Base-by-base conservation (phyloP, 2,888 invertebrate genomes). In the Himalopsyche kuldschensis region DNA sequence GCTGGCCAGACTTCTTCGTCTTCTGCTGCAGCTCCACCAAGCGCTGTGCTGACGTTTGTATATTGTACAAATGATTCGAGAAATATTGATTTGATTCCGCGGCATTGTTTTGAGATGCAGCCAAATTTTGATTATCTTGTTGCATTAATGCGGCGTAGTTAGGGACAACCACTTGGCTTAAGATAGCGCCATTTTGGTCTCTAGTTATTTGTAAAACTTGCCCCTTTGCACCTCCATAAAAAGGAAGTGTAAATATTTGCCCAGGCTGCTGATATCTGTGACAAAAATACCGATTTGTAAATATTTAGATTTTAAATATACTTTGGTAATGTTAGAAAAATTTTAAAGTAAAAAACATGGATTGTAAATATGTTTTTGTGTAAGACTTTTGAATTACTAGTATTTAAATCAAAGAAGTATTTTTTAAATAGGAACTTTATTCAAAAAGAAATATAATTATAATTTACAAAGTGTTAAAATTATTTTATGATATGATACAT, bases 211-310 rank as follows among this genome's bases (percentile, higher is more conserved):
- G 93, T 87, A 95, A 89, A 81, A 94, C 93, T 89, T 95, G 94
- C 0, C 95, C 95, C 88, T 93, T 94, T 1, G 93, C 94, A 41
- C 95, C 95, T 0, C 96, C 95, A 88, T 95, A 95, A 89, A 94
- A 95, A 17, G 95, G 94, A 63, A 95, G 88, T 81, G 89, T 82
- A 90, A 92, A 87, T 90, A 90, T 78, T 20, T 86, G 84, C 3
- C 75, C 76, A 35, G 81, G 80, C n/a, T 82, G 78, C 80, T 48
- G 79, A 79, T 41, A 83, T 83, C 83, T 83, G 83, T 83, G 32
- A 30, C 30, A 75, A 27, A 75, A 31, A 75, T 31, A 31, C 20
- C 15, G 55, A n/a, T 10, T 41, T 41, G 41, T 41, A 41, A 41
- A 41, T 3, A 41, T 41, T 41, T 0, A 41, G 15, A 41, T 10